phyloP scores from a whole-genome alignment of 2,797 vertebrate species.

The Apogon talboti region DNA sequence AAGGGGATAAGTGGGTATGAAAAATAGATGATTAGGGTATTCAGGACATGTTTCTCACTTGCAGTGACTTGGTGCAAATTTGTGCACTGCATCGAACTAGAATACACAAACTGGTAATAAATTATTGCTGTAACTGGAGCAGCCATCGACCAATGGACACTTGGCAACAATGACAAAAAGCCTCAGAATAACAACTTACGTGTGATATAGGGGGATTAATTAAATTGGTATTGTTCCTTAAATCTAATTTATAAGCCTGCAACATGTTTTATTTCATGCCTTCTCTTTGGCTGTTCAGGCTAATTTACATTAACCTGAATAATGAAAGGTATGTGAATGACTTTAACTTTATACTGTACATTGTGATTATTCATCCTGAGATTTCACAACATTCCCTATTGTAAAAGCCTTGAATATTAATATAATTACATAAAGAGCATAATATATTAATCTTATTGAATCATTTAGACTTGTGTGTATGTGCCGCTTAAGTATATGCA shows the following conservation, averaged over 20 bases:
- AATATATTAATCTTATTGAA: slow-evolving; percentile 44
- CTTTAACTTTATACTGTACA: not conserved
- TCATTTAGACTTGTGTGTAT: slow-evolving; percentile 11
- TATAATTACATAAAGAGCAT: slow-evolving; percentile 34
- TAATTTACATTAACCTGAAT: not conserved
- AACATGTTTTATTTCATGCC: too few relatives aligned
- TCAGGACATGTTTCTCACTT: not conserved
- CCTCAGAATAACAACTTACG: not conserved
- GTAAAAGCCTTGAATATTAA: slow-evolving; percentile 33
- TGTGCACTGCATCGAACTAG: slow-evolving; percentile 11
- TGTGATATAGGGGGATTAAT: not conserved
- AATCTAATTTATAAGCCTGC: not conserved
- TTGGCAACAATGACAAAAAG: slow-evolving; percentile 7
- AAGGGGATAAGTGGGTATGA: slow-evolving; percentile 10
- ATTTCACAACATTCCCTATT: not conserved
- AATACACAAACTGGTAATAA: slow-evolving; percentile 27
- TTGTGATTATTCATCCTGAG: slow-evolving; percentile 4
- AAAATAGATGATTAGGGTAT: slow-evolving; percentile 7
- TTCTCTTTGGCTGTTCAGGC: too few relatives aligned
- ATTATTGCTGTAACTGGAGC: slow-evolving; percentile 5
- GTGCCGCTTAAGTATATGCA: slow-evolving; percentile 8
- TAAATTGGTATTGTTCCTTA: not conserved
- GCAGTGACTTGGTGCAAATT: not conserved
- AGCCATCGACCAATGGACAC: slow-evolving; percentile 26
- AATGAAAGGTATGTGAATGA: not conserved